Evolutionary conservation across 1,140 invertebrate genomes (phyloP), one percentile per base, ranked within the genome.

Genomic region (Batillaria attramentaria): DNA sequence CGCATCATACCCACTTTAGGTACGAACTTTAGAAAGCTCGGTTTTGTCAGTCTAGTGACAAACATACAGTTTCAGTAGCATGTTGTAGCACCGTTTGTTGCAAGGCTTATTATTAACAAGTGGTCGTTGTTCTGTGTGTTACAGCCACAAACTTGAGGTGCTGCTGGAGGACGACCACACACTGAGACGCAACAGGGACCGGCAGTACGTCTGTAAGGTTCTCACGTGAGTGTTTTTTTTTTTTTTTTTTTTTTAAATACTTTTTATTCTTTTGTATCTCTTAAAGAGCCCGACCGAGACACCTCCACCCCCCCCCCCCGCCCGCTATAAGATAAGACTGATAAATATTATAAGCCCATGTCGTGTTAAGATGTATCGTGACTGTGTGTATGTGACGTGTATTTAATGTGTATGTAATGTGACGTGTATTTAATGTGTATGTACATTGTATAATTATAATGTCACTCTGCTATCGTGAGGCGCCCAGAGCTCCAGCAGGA

Each of bases 121-220:
- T 69, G 3, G 24, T 66, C n/a, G 80, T 77, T 31, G 60, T 20
- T 70, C 33, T 78, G 28, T 72, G 70, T 74, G 20, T 87, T 87
- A 20, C 81, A 88, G 85, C 78, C 87, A 85, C 74, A 80, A 84
- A 42, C 68, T 88, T 35, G 83, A 85, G 78, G 85, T 88, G 54
- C 69, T 86, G 39, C 62, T 87, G 50, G 87, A 87, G 70, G 87
- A 88, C 50, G 82, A 85, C 33, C 60, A 68, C 1, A 87, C 86
- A 2, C 81, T 83, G 3, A 72, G 85, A 57, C 81, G 84, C 42
- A 88, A 88, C 60, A 81, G 80, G 75, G 68, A 78, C 39, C 70
- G 86, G 35, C 81, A 83, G 28, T 84, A 86, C 62, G 18, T 83
- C n/a, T 79, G 77, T 41, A 69, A 85, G 46, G 81, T 87, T 13